Base-by-base conservation (phyloP, 1,140 invertebrate species). In the Caenorhabditis latens region DNA sequence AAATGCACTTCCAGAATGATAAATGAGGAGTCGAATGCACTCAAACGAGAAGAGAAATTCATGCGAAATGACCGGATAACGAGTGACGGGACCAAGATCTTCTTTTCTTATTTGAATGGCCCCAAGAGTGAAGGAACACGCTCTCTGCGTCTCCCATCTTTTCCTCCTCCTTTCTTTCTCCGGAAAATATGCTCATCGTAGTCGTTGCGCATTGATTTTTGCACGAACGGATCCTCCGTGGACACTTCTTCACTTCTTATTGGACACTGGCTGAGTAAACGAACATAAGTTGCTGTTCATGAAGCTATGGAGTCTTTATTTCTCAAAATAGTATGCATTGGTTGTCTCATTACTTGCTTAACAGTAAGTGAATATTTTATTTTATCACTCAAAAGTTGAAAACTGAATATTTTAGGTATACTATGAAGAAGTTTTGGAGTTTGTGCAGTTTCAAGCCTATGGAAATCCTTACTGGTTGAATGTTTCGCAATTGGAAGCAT, bases 171-270 rank as follows among this genome's bases (percentile, higher is more conserved):
- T n/a, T 16, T 50, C 21, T 46, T 79, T 43, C 71, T 50, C 65
- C 71, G 9, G 71, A 53, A n/a, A 79, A 79, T 48, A 79, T 53
- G 71, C 71, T 48, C 71, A 79, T 79, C 71, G 43, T 79, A n/a
- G 71, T 79, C 46, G 71, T 50, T 50, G 71, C 71, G 71, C 71
- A 79, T 79, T 79, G 71, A 79, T 79, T 79, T 79, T 79, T 50
- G 71, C 46, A 53, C 21, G 71, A 42, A 79, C 61, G 24, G 61
- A 63, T 63, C 61, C 61, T 63, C 24, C 14, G 55, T 58, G 14
- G 21, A 2, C 40, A 21, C 19, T 32, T 63, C 14, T 21, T 63
- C n/a, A 21, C n/a, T 63, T 3, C n/a, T 21, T 32, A 32, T 32
- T 24, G 40, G 24, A 40, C 61, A 11, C 21, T 32, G 11, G 9